Conservation (phyloP, 1,140 invertebrate genomes). For the Nylanderia fulva region DNA sequence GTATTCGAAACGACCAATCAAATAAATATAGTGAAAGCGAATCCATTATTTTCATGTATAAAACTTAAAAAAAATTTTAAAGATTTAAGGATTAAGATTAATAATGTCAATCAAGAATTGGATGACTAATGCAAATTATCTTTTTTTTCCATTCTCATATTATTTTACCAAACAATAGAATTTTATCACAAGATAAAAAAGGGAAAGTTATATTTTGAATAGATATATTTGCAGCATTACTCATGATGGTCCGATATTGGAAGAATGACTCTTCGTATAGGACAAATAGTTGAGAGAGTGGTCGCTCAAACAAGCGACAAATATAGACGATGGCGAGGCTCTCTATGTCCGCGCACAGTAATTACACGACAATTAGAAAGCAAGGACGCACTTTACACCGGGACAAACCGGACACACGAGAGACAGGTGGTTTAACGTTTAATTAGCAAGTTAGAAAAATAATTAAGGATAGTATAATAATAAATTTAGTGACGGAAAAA, state of each 20-base stretch:
- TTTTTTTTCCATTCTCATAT: too few species aligned
- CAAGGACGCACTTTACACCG: slow-evolving; percentile 69
- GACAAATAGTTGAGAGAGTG: background rate
- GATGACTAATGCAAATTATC: too few species aligned
- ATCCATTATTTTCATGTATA: background rate
- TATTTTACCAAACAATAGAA: too few species aligned
- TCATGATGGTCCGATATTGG: background rate
- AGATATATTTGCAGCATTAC: background rate
- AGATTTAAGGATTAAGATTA: too few species aligned
- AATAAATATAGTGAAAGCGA: background rate
- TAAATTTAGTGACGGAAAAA: background rate
- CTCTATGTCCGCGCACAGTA: slow-evolving; percentile 51
- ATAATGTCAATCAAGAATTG: too few species aligned
- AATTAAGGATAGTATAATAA: background rate
- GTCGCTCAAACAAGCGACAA: slow-evolving; percentile 64
- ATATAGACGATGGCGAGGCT: slow-evolving; percentile 66
- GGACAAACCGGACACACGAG: background rate
- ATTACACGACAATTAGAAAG: slow-evolving; percentile 77
- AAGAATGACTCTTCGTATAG: background rate
- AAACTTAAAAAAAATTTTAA: background rate
- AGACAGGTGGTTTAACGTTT: slow-evolving; percentile 17
- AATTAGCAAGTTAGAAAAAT: background rate
- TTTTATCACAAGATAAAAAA: too few species aligned
- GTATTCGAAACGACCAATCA: too few species aligned
- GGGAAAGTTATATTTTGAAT: too few species aligned